These are phyloP conservation scores for Pandion haliaetus DNA, from an alignment of 2,113 vertebrate species.

Conservation along the genomic window DNA sequence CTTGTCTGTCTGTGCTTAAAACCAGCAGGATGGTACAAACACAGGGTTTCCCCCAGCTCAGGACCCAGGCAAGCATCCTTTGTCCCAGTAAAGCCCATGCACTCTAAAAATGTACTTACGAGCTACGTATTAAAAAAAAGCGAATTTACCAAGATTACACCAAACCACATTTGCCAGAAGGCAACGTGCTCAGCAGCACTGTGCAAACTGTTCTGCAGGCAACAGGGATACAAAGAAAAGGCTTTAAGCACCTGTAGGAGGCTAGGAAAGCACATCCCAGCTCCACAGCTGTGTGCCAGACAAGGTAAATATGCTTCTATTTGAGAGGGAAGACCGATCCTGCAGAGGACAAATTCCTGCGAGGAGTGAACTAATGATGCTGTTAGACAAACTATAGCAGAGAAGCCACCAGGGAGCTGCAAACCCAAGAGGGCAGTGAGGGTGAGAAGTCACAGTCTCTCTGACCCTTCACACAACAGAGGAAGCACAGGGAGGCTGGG, in stretches of 20 bases:
- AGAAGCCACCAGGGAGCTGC: background rate
- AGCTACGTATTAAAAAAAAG: background rate
- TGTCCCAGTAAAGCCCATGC: fast-evolving
- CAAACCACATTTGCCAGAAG: background rate
- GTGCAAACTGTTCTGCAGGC: background rate
- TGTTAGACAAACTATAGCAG: background rate
- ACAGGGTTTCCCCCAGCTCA: background rate
- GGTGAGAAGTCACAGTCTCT: background rate
- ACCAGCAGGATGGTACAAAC: background rate
- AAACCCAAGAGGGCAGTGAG: background rate
- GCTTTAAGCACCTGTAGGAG: background rate
- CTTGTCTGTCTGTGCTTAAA: background rate
- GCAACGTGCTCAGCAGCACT: background rate
- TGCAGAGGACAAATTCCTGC: fast-evolving
- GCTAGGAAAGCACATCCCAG: background rate
- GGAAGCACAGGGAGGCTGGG: background rate
- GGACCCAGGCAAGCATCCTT: background rate
- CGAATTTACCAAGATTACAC: background rate
- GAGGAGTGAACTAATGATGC: background rate
- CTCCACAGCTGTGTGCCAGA: background rate
- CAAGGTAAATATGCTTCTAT: background rate
- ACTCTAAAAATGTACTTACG: background rate
- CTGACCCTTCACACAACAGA: background rate
- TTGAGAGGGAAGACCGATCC: background rate
- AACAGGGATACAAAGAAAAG: background rate